A percentile compares a stretch with the other conserved stretches of the same genome.
Conservation (phyloP, 1,140 invertebrate genomes). For the Melipona quadrifasciata region DNA sequence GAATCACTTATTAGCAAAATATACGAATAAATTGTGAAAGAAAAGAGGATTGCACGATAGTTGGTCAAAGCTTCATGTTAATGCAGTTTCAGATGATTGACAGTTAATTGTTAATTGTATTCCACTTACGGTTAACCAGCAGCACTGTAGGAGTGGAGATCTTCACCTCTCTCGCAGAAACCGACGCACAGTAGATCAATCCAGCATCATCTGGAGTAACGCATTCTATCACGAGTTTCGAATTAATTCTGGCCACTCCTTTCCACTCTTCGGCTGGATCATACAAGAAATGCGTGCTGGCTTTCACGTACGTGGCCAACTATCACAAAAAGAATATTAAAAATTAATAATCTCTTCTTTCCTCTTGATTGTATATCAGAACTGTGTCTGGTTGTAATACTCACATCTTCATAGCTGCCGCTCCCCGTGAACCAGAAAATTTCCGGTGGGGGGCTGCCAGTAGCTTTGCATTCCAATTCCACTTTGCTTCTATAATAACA, state of each 20-base stretch:
- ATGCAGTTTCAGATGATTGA: conserved; percentile 16
- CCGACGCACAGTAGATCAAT: conserved; percentile 88
- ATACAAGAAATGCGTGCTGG: conserved; percentile 56
- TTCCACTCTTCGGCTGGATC: conserved; percentile 60
- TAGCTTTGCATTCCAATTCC: conserved; percentile 86
- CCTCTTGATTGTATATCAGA: neutral
- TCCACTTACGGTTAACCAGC: conserved; percentile 74
- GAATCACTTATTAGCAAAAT: neutral
- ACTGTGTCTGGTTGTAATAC: conserved; percentile 39
- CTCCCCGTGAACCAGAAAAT: conserved; percentile 87
- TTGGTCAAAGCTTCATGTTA: conserved; percentile 23
- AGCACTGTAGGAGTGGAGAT: conserved; percentile 77
- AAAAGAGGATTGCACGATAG: conserved; percentile 7
- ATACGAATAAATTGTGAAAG: conserved; percentile 3
- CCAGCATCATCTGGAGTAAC: conserved; percentile 83
- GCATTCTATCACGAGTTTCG: conserved; percentile 86
- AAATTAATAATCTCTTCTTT: neutral
- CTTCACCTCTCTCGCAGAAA: conserved; percentile 83
- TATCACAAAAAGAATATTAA: conserved; percentile 26
- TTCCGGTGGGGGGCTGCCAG: conserved; percentile 86
- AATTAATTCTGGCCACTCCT: conserved; percentile 84
- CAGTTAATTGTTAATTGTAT: conserved; percentile 39
- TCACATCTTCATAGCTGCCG: conserved; percentile 84
- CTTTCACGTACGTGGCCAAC: conserved; percentile 65
- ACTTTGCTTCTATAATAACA: conserved; percentile 73